Evolutionary conservation across 2,888 invertebrate genomes (phyloP).

Genomic region (Polietes domitor): DNA sequence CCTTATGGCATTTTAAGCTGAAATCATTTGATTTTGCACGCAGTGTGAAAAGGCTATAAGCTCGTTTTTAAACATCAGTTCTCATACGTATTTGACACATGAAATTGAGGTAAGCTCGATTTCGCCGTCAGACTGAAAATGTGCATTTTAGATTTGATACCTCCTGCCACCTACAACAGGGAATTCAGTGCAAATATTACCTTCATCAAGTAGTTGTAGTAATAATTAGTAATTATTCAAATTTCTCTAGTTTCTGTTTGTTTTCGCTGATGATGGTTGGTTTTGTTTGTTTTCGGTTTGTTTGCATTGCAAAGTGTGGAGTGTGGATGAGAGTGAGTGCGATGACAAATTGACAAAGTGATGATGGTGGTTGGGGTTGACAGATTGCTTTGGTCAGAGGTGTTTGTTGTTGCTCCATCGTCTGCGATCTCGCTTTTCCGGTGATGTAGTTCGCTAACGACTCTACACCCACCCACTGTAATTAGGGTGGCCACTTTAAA

Average conservation of each 20-base stretch:
- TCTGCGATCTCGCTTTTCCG: neutral
- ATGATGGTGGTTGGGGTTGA: neutral
- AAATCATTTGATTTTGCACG: too few relatives aligned
- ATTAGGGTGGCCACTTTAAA: neutral
- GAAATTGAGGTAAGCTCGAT: too few relatives aligned
- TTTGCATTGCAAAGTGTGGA: neutral
- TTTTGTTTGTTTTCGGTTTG: neutral
- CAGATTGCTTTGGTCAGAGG: neutral
- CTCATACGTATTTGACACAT: too few relatives aligned
- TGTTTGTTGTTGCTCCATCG: neutral
- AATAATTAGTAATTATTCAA: constrained; percentile 22
- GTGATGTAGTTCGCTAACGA: neutral
- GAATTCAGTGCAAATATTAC: neutral
- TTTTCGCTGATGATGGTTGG: neutral
- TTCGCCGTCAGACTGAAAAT: too few relatives aligned
- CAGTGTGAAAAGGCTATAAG: too few relatives aligned
- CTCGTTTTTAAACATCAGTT: too few relatives aligned
- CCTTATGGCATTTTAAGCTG: too few relatives aligned
- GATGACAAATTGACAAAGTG: neutral
- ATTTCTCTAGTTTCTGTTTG: neutral
- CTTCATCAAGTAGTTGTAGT: constrained; percentile 3
- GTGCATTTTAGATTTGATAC: too few relatives aligned
- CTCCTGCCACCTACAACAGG: too few relatives aligned
- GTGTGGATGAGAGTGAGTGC: neutral
- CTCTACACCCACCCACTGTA: neutral